Evolutionary conservation across 2,888 invertebrate genomes (phyloP).

Genomic region (Fissipunctia ypsillon): DNA sequence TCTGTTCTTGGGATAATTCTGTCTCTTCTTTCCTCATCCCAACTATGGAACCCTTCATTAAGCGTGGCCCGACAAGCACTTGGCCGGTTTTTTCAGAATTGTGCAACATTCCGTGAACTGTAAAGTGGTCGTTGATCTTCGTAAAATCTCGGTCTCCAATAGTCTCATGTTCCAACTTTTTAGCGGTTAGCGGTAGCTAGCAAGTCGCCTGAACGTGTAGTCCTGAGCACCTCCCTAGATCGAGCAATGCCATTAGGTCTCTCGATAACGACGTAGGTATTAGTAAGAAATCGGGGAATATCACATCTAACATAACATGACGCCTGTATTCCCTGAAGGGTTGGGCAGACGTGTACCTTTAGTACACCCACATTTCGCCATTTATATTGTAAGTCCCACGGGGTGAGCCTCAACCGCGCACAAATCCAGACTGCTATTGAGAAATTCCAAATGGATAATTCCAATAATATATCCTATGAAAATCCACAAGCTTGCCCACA

Average conservation of each 20-base stretch:
- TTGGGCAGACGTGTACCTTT: no score
- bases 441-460: not conserved
- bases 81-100: constrained; percentile 31
- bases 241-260: not conserved
- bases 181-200: no score
- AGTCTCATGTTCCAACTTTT: not conserved
- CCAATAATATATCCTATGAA: not conserved
- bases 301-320: not conserved
- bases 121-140: not conserved
- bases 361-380: not conserved
- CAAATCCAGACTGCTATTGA: not conserved
- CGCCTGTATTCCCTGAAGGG: no score
- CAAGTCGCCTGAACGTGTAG: not conserved
- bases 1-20: no score
- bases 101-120: constrained; percentile 5
- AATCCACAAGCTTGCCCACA: not conserved
- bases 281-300: not conserved
- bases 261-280: not conserved
- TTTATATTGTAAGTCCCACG: no score
- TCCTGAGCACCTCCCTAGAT: not conserved
- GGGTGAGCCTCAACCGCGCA: not conserved
- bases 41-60: no score
- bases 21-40: no score
- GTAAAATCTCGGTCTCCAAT: not conserved
- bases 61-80: no score